These are phyloP conservation scores for Apis cerana DNA, from an alignment of 1,140 invertebrate species.

Conservation along the genomic window DNA sequence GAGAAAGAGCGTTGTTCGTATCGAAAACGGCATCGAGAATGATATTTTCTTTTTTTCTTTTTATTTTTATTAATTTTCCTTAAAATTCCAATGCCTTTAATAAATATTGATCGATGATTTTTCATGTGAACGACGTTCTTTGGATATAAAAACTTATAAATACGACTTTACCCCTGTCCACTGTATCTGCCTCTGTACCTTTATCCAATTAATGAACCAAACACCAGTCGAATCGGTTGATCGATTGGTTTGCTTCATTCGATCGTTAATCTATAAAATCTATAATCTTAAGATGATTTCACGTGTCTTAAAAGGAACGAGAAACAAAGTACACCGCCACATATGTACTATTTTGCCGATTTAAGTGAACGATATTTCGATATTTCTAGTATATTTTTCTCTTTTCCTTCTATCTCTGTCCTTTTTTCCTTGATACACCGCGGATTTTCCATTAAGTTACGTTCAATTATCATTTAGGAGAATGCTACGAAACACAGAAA, in stretches of 20 bases:
- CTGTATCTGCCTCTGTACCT: slow-evolving; percentile 42
- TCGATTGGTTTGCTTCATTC: slow-evolving; percentile 42
- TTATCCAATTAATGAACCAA: slow-evolving; percentile 29
- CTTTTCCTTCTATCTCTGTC: not conserved
- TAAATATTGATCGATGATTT: not conserved
- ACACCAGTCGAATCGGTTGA: slow-evolving; percentile 9
- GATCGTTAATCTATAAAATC: slow-evolving; percentile 57
- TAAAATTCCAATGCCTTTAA: not conserved
- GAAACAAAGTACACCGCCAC: slow-evolving; percentile 10
- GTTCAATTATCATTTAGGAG: slow-evolving; percentile 75
- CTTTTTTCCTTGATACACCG: slow-evolving; percentile 31
- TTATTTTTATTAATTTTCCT: not conserved
- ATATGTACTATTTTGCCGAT: slow-evolving; percentile 49
- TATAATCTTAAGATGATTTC: slow-evolving; percentile 61
- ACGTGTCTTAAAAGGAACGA: slow-evolving; percentile 46
- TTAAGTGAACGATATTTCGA: slow-evolving; percentile 53
- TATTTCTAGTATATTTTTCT: slow-evolving; percentile 52
- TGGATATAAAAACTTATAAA: slow-evolving; percentile 43
- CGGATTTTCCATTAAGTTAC: slow-evolving; percentile 70
- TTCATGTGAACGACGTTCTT: slow-evolving; percentile 41
- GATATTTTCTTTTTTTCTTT: not conserved
- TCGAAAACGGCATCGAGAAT: slow-evolving; percentile 19
- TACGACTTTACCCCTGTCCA: slow-evolving; percentile 27
- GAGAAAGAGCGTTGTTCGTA: slow-evolving; percentile 31
- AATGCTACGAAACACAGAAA: slow-evolving; percentile 70